Percentiles rank a stretch among this genome's conserved stretches.
phyloP scores from a whole-genome alignment of 2,888 invertebrate species.

The Acanthopleura granulata region DNA sequence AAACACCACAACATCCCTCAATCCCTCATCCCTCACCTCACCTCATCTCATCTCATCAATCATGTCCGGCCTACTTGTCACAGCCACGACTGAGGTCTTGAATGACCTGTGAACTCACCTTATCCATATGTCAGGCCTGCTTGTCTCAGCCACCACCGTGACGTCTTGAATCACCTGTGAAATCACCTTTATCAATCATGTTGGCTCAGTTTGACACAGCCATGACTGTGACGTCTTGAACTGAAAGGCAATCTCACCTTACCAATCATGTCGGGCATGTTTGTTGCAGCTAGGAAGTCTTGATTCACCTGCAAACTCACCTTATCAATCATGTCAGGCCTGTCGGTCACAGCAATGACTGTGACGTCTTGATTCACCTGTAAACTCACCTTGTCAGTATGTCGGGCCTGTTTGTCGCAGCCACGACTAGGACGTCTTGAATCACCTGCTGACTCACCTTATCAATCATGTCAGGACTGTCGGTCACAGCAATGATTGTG shows the following conservation, averaged over 20 bases:
- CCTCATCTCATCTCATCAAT: constrained; percentile 84
- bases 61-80: constrained; percentile 93
- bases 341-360: constrained; percentile 95
- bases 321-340: constrained; percentile 95
- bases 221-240: constrained; percentile 88
- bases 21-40: no score
- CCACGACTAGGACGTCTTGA: constrained; percentile 90
- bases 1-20: no score
- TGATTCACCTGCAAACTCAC: constrained; percentile 60
- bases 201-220: constrained; percentile 98
- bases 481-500: constrained; percentile 92
- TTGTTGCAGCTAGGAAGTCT: constrained; percentile 92
- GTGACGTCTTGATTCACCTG: constrained; percentile 88
- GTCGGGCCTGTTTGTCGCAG: constrained; percentile 98
- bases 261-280: constrained; percentile 93
- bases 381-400: constrained; percentile 96
- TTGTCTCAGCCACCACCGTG: constrained; percentile 94
- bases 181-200: constrained; percentile 96
- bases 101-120: constrained; percentile 69
- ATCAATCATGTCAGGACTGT: constrained; percentile 93
- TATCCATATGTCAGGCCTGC: constrained; percentile 96
- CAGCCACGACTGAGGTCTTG: constrained; percentile 85
- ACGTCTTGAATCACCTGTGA: constrained; percentile 88
- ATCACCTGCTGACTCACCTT: constrained; percentile 74
- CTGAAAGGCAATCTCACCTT: constrained; percentile 76